A percentile compares a stretch with the other conserved stretches of the same genome.
phyloP scores from a whole-genome alignment of 1,140 invertebrate genomes.

The Rhagoletis pomonella region DNA sequence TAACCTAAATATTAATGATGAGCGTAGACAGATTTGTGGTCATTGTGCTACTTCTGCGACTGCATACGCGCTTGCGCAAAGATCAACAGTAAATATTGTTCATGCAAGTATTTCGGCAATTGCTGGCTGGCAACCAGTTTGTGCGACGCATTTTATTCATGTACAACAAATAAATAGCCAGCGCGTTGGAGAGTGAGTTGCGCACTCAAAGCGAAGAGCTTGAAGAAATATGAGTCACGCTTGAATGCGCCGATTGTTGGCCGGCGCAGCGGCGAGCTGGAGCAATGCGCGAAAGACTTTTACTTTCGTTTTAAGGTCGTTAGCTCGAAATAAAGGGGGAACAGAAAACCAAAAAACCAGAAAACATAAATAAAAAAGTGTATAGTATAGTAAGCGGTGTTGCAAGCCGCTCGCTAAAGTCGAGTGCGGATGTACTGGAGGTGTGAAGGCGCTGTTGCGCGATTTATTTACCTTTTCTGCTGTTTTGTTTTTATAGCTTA shows the following conservation, averaged over 20 bases:
- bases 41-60: constrained; percentile 56
- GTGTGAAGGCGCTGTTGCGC: constrained; percentile 17
- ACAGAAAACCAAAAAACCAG: background rate
- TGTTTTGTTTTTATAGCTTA: background rate
- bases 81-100: constrained; percentile 31
- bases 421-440: constrained; percentile 3
- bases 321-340: constrained; percentile 51
- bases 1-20: constrained; percentile 48
- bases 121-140: constrained; percentile 38
- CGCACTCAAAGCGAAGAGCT: background rate
- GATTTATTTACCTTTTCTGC: constrained; percentile 12
- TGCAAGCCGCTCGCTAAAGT: constrained; percentile 21
- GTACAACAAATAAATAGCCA: background rate
- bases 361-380: constrained; percentile 3
- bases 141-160: constrained; percentile 11
- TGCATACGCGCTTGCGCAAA: constrained; percentile 18
- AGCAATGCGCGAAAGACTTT: constrained; percentile 55
- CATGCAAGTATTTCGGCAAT: constrained; percentile 25
- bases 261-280: background rate
- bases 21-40: constrained; percentile 51
- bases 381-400: background rate
- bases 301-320: constrained; percentile 59
- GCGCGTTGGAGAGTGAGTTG: background rate
- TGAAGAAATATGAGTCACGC: constrained; percentile 19
- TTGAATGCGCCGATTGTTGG: background rate